Conservation (phyloP, 1,140 invertebrate species). For the Trachymyrmex septentrionalis region DNA sequence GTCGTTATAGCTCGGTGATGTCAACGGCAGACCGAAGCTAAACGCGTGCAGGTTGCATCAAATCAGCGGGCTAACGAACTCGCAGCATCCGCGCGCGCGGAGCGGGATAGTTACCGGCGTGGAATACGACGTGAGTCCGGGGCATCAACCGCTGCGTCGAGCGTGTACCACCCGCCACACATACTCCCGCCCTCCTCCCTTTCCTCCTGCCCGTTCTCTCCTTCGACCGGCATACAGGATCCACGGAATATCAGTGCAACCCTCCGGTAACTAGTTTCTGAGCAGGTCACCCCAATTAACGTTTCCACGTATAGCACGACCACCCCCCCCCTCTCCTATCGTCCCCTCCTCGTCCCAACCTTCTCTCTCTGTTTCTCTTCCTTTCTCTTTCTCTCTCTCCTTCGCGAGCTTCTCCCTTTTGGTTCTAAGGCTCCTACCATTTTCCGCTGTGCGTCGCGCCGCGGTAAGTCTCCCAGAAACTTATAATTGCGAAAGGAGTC, state of each 20-base stretch:
- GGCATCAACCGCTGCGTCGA: constrained; percentile 57
- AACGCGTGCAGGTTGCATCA: constrained; percentile 51
- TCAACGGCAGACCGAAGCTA: constrained; percentile 44
- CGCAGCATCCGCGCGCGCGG: constrained; percentile 56
- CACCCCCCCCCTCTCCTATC: constrained; percentile 54
- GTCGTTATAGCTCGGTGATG: constrained; percentile 6
- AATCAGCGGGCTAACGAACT: constrained; percentile 62
- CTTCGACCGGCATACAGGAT: constrained; percentile 63
- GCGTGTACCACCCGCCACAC: constrained; percentile 51
- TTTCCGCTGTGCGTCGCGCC: constrained; percentile 72
- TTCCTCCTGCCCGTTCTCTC: background rate
- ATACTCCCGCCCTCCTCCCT: constrained; percentile 1
- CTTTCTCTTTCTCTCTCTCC: background rate
- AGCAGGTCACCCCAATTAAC: constrained; percentile 87
- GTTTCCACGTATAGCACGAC: constrained; percentile 84
- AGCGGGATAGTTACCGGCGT: constrained; percentile 48
- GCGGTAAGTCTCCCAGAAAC: constrained; percentile 84
- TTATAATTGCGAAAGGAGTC: constrained; percentile 87
- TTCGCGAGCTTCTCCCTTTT: constrained; percentile 57
- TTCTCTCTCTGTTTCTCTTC: background rate
- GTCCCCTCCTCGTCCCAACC: constrained; percentile 48
- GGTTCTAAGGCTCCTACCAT: constrained; percentile 68
- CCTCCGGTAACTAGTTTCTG: constrained; percentile 86
- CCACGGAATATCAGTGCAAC: constrained; percentile 83
- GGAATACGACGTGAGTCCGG: constrained; percentile 58